Evolutionary conservation across 2,797 vertebrate species (phyloP).

Genomic region (Gambelia wislizenii): DNA sequence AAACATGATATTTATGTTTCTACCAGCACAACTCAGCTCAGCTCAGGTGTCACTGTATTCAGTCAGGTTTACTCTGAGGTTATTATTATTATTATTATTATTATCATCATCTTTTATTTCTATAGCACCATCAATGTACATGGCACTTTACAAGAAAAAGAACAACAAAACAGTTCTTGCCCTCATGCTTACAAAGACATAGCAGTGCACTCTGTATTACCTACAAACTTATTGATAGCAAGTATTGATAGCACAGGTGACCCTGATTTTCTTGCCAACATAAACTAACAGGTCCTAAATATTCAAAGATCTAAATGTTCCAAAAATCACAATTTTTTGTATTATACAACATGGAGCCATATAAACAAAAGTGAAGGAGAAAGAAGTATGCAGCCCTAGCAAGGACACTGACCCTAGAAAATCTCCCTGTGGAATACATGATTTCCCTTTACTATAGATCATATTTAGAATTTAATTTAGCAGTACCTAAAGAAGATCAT

Average conservation of each 20-base stretch:
- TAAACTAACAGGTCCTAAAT: neutral
- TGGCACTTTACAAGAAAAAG: too few species aligned
- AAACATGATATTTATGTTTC: neutral
- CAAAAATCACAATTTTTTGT: neutral
- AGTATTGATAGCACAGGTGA: neutral
- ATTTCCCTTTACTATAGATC: neutral
- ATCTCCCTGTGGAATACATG: neutral
- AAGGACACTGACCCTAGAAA: neutral
- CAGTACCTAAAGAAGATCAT: neutral
- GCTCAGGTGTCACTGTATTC: neutral
- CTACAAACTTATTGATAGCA: neutral
- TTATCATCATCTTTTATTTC: too few species aligned
- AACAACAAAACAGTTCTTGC: too few species aligned
- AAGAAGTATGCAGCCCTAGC: neutral
- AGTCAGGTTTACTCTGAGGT: too few species aligned
- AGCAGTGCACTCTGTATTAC: neutral
- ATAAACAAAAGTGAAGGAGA: neutral
- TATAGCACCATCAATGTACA: too few species aligned
- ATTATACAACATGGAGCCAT: neutral
- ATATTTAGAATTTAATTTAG: neutral
- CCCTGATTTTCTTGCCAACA: neutral
- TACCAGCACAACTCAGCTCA: neutral
- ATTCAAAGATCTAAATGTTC: neutral
- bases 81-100: too few species aligned
- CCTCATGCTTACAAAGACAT: too few species aligned